Conservation (phyloP, 2,113 vertebrate genomes). For the Colius striatus region DNA sequence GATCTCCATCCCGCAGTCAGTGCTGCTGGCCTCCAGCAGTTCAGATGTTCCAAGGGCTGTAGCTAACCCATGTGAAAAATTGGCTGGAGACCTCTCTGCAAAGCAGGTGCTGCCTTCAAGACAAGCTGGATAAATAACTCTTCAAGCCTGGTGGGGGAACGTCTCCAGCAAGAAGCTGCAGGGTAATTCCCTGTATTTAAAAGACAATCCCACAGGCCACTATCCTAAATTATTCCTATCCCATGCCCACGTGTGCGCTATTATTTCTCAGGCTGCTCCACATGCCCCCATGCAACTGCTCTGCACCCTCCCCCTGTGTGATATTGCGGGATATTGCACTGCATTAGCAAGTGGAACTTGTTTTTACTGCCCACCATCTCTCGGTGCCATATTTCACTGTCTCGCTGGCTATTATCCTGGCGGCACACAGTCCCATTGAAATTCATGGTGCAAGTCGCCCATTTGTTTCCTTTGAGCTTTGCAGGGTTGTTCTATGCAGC, state of each 20-base stretch:
- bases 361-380: constrained; percentile 61
- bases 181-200: not conserved
- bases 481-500: constrained; percentile 51
- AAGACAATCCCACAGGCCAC: not conserved
- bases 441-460: constrained; percentile 57
- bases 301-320: not conserved
- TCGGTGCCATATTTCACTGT: constrained; percentile 54
- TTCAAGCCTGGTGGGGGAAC: not conserved
- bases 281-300: not conserved
- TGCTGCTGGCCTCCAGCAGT: not conserved
- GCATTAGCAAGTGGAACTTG: constrained; percentile 32
- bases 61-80: constrained; percentile 25
- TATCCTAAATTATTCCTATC: not conserved
- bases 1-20: not conserved
- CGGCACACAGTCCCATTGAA: constrained; percentile 66
- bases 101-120: not conserved
- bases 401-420: constrained; percentile 63
- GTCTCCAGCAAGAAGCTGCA: not conserved
- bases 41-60: not conserved
- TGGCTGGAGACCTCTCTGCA: not conserved
- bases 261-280: not conserved
- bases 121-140: not conserved
- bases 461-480: constrained; percentile 71
- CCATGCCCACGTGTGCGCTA: rapidly evolving
- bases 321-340: not conserved